Conservation (phyloP, 2,888 invertebrate genomes). For the Crematogaster levior region DNA sequence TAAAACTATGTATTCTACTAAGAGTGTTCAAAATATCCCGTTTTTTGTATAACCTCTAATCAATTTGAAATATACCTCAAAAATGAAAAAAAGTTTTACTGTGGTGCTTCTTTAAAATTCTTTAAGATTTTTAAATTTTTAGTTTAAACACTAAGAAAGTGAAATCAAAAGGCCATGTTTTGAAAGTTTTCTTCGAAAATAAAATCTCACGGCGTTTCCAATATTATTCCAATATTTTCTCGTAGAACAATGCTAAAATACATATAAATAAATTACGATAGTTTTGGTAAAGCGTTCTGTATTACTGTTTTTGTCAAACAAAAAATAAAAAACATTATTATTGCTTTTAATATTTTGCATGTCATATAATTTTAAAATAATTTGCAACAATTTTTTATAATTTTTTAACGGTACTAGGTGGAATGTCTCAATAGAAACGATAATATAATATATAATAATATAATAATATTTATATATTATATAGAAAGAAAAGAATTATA, state of each 20-base stretch:
- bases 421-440: not conserved
- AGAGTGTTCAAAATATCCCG: not conserved
- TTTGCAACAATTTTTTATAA: not conserved
- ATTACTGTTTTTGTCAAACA: not conserved
- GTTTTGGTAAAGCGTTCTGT: not conserved
- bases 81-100: too few species aligned
- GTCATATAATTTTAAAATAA: not conserved
- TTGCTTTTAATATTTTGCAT: not conserved
- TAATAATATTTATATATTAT: slow-evolving; percentile 12
- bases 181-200: not conserved
- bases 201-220: not conserved
- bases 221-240: not conserved
- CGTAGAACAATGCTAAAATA: not conserved
- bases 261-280: not conserved
- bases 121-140: too few species aligned
- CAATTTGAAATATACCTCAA: not conserved
- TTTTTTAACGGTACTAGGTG: not conserved
- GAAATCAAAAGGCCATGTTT: too few species aligned
- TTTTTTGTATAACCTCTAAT: not conserved
- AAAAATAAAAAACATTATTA: too few species aligned
- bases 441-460: too few species aligned
- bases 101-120: too few species aligned
- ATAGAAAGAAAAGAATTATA: not conserved
- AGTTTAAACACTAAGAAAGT: too few species aligned
- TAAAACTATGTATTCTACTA: not conserved